phyloP scores from a whole-genome alignment of 1,140 invertebrate genomes.

The Drosophila watanabei region DNA sequence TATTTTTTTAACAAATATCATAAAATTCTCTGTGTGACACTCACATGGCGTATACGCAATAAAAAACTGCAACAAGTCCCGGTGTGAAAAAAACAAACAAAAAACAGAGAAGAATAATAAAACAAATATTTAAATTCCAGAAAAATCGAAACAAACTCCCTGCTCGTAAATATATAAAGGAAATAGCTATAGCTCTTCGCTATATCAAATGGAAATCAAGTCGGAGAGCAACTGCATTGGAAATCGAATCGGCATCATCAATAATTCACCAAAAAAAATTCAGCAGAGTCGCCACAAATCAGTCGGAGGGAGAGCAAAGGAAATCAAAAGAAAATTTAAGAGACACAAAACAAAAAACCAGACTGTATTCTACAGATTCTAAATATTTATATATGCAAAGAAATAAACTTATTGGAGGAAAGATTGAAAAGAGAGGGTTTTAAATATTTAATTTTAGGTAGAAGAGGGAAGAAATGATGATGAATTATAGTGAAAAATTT shows the following conservation, averaged over 20 bases:
- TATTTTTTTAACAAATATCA: slow-evolving; percentile 5
- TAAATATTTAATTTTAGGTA: no score
- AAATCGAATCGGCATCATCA: slow-evolving; percentile 41
- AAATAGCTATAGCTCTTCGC: slow-evolving; percentile 24
- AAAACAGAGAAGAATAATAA: slow-evolving; percentile 4
- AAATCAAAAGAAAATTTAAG: slow-evolving; percentile 12
- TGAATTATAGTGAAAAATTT: neutral
- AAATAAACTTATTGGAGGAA: neutral
- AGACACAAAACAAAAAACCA: neutral
- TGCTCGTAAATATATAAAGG: slow-evolving; percentile 32
- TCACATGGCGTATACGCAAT: slow-evolving; percentile 65
- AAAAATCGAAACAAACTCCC: slow-evolving; percentile 18
- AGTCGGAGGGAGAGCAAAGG: neutral
- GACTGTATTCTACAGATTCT: neutral
- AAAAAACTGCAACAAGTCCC: slow-evolving; percentile 33
- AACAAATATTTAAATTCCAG: slow-evolving; percentile 24
- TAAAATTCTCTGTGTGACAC: slow-evolving; percentile 50
- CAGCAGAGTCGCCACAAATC: slow-evolving; percentile 31
- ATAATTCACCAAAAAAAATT: slow-evolving; percentile 37
- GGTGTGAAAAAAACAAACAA: neutral
- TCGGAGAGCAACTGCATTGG: slow-evolving; percentile 30
- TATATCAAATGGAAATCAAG: slow-evolving; percentile 42
- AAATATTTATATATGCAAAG: slow-evolving; percentile 19
- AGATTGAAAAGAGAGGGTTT: neutral
- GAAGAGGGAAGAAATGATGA: neutral